Base-by-base conservation (phyloP, 2,888 invertebrate genomes). In the Oligia latruncula region DNA sequence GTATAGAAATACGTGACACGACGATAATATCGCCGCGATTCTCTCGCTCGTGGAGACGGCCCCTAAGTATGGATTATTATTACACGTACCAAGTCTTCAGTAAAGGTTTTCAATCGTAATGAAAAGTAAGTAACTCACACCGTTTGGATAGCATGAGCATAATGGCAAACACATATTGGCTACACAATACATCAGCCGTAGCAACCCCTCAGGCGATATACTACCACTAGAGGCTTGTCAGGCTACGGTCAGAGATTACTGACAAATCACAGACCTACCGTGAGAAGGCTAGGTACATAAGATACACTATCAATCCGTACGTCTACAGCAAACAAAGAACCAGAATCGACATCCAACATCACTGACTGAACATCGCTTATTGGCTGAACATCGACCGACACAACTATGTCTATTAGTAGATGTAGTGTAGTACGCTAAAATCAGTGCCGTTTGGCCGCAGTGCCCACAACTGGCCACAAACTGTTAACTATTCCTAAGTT, bases 401-500 rank as follows among this genome's bases (percentile, higher is more conserved):
- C 62, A 64, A 64, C 52, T 62, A 46, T 20, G 49, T 77, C 23
- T 77, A 35, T 66, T 65, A 20, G 29, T 60, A 20, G 43, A 64
- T 75, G 35, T 55, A 55, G 29, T 65, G 68, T 70, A 65, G 81
- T 62, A 40, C n/a, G 72, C 62, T 84, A 68, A 65, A 84, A 76
- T 70, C 65, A 74, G 65, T 74, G 55, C 55, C n/a, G 40, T 40
- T 62, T 55, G 4, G 60, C 82, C 77, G 40, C 66, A 29, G 66
- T 62, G 55, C 23, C 66, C 67, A 23, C 67, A 71, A 40, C 71
- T 66, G 29, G 20, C 74, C 65, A 4, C 70, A 82, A 74, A 83
- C 74, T 71, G 65, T 82, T 71, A 82, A 66, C 74, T 83, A 58
- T 79, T 79, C 55, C 70, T 83, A 55, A 66, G 83, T 62, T 66